Percentiles rank a stretch among this genome's conserved stretches.
Evolutionary conservation across 2,797 vertebrate genomes (phyloP).

Genomic region (Gallinago solitaria): DNA sequence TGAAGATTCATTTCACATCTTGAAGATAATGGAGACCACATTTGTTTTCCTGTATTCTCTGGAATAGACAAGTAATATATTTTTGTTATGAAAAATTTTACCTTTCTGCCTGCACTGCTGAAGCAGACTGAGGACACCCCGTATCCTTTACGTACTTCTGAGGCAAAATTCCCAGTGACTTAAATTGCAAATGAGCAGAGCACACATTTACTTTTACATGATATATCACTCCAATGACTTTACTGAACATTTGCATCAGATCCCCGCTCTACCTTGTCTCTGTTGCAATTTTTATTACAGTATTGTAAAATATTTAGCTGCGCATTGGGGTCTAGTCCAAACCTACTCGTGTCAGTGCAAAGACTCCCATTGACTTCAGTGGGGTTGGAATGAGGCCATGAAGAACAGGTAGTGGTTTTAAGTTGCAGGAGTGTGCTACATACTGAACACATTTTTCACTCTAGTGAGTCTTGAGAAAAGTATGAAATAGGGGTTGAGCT

Average conservation of each 20-base stretch:
- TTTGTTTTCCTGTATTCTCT: neutral
- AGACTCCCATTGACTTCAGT: neutral
- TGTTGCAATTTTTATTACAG: constrained; percentile 9
- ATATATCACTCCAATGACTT: neutral
- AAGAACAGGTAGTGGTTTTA: neutral
- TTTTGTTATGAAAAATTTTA: neutral
- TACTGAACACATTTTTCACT: neutral
- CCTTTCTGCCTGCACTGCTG: neutral
- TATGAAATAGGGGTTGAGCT: neutral
- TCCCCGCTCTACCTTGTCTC: neutral
- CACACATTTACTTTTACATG: neutral
- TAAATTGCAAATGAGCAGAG: neutral
- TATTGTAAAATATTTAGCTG: constrained; percentile 28
- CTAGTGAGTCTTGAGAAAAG: neutral
- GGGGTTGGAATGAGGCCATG: neutral
- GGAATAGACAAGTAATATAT: neutral
- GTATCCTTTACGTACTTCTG: neutral
- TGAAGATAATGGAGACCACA: neutral
- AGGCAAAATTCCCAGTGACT: neutral
- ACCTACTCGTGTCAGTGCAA: neutral
- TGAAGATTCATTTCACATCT: neutral
- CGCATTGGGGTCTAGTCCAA: neutral
- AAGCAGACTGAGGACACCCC: neutral
- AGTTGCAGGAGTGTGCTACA: neutral
- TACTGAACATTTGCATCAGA: constrained; percentile 12